Evolutionary conservation across 2,888 invertebrate species (phyloP).

Genomic region (Pollenia angustigena): DNA sequence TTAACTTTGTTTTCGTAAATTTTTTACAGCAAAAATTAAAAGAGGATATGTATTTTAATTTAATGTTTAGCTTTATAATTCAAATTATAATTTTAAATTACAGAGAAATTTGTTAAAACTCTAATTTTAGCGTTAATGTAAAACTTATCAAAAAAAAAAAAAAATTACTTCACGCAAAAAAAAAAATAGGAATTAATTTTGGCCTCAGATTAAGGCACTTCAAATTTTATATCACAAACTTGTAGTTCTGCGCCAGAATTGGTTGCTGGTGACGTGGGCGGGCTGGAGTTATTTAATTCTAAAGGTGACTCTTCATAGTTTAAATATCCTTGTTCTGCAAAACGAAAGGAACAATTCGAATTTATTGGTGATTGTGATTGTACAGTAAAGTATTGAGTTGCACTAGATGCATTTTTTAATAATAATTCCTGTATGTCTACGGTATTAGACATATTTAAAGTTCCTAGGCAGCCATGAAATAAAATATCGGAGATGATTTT

Average conservation of each 20-base stretch:
- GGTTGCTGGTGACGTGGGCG: neutral
- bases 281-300: slow-evolving; percentile 34
- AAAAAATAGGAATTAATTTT: neutral
- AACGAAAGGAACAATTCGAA: neutral
- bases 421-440: slow-evolving; percentile 53
- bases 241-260: neutral
- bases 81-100: too few relatives aligned
- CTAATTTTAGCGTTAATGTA: too few relatives aligned
- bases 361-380: slow-evolving; percentile 4
- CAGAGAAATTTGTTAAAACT: too few relatives aligned
- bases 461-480: slow-evolving; percentile 67
- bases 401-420: neutral
- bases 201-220: slow-evolving; percentile 4
- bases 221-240: slow-evolving; percentile 37
- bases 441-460: slow-evolving; percentile 34
- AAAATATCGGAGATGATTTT: slow-evolving; percentile 64
- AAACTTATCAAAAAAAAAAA: neutral
- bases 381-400: neutral
- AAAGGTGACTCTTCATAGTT: slow-evolving; percentile 1
- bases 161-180: neutral
- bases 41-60: too few relatives aligned
- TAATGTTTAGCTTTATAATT: too few relatives aligned
- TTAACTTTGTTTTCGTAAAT: too few relatives aligned
- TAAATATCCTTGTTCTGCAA: slow-evolving; percentile 16
- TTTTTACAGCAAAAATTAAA: too few relatives aligned